Evolutionary conservation across 2,113 vertebrate genomes (phyloP).

Genomic region (Willisornis vidua): DNA sequence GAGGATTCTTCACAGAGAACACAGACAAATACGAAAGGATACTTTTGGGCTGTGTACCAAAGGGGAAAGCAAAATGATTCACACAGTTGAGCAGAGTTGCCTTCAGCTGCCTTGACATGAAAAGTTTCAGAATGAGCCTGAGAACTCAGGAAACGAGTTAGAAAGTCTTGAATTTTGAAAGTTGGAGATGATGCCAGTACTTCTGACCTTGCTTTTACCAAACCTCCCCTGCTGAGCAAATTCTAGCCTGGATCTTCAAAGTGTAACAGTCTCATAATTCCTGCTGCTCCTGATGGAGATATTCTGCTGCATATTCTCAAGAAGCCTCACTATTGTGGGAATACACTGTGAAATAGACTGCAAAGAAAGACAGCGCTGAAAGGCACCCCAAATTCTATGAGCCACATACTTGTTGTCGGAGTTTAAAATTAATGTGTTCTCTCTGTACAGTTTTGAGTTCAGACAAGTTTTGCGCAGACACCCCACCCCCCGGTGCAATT

Average conservation of each 20-base stretch:
- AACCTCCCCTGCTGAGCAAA: not conserved
- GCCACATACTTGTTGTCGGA: too few species aligned
- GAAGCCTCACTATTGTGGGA: not conserved
- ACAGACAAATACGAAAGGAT: not conserved
- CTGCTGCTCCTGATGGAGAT: not conserved
- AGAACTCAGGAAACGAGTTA: not conserved
- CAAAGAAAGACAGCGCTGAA: too few species aligned
- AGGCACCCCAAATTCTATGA: too few species aligned
- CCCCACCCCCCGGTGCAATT: too few species aligned
- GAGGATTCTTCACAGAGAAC: not conserved
- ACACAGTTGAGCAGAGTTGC: not conserved
- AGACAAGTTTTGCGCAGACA: too few species aligned
- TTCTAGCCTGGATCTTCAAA: not conserved
- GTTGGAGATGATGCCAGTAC: not conserved
- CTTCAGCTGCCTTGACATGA: not conserved
- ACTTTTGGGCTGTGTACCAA: not conserved
- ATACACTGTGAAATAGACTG: too few species aligned
- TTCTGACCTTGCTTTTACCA: not conserved
- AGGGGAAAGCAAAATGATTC: not conserved
- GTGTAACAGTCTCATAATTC: not conserved
- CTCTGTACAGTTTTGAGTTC: too few species aligned
- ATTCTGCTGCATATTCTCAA: not conserved
- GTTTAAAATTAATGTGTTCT: too few species aligned
- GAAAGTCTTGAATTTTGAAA: not conserved
- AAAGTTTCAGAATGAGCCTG: not conserved